Base-by-base conservation (phyloP, 2,888 invertebrate genomes). In the Leptopilina syphax region DNA sequence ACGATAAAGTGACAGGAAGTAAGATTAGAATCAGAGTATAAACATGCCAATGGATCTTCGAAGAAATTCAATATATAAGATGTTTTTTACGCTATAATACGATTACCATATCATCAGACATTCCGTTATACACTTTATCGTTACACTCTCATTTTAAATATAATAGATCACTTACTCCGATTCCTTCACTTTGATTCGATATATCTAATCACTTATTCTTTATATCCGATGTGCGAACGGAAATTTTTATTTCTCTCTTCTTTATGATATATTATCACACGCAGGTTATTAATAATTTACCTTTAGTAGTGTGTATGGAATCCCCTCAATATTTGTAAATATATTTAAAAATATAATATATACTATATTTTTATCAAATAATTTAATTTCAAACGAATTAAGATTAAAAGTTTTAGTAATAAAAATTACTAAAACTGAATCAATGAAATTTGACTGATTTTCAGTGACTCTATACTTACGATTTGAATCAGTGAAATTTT, bases 1-100 rank as follows among this genome's bases (percentile, higher is more conserved):
- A 34, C 57, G 73, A 73, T 73, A 73, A 73, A 73, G 54, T 73
- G 57, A 73, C 73, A 73, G 73, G 73, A 73, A 73, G 73, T 73
- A n/a, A 73, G 57, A 73, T 73, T 73, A 73, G 8, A 34, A 34
- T 27, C 65, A 65, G 34, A 65, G 13, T 65, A 65, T 65, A 57
- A 41, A 73, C 27, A 73, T 73, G 34, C 13, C 50, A 70, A 70
- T 70, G 54, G 27, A n/a, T 73, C 57, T 73, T 57, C 57, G 57
- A 57, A 73, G 57, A 73, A 73, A 73, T n/a, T 73, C 9, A 57
- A 73, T n/a, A 34, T 34, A 73, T n/a, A 27, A 34, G 9, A 57
- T n/a, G 7, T 57, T 57, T 73, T 57, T 57, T 54, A 27, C 34
- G n/a, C 9, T 8, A 34, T 34, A 34, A 63, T 57, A 13, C 13